Evolutionary conservation across 2,888 invertebrate genomes (phyloP).

Genomic region (Protonemura montana): DNA sequence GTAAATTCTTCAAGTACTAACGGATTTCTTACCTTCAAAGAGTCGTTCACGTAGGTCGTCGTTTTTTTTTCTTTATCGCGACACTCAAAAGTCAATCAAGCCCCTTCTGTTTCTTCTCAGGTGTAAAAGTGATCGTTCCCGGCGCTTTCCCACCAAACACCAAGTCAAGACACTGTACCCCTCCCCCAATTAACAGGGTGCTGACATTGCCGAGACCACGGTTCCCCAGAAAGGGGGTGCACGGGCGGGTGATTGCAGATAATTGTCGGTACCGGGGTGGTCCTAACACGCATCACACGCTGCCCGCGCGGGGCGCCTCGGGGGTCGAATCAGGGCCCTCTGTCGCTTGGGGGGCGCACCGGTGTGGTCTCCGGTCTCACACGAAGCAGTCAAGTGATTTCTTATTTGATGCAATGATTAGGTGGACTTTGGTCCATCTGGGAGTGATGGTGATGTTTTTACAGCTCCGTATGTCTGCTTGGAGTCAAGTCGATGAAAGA

Average conservation of each 20-base stretch:
- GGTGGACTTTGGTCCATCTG: slow-evolving; percentile 14
- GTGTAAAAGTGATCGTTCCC: slow-evolving; percentile 26
- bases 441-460: not conserved
- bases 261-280: slow-evolving; percentile 43
- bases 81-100: not conserved
- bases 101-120: slow-evolving; percentile 23
- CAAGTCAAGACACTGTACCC: not conserved
- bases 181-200: not conserved
- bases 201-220: not conserved
- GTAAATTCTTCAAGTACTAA: slow-evolving; percentile 26
- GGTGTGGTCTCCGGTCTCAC: slow-evolving; percentile 12
- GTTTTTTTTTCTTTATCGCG: not conserved
- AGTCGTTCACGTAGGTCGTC: not conserved
- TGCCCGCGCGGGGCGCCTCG: not conserved
- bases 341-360: not conserved
- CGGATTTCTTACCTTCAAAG: not conserved
- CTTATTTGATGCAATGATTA: not conserved
- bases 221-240: slow-evolving; percentile 22
- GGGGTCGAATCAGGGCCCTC: not conserved
- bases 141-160: slow-evolving; percentile 30
- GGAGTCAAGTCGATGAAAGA: not conserved
- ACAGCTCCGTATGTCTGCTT: not conserved
- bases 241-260: slow-evolving; percentile 42
- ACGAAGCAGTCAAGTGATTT: slow-evolving; percentile 27
- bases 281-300: slow-evolving; percentile 43